Conservation (phyloP, 1,140 invertebrate species). For the Drosophila punjabiensis region DNA sequence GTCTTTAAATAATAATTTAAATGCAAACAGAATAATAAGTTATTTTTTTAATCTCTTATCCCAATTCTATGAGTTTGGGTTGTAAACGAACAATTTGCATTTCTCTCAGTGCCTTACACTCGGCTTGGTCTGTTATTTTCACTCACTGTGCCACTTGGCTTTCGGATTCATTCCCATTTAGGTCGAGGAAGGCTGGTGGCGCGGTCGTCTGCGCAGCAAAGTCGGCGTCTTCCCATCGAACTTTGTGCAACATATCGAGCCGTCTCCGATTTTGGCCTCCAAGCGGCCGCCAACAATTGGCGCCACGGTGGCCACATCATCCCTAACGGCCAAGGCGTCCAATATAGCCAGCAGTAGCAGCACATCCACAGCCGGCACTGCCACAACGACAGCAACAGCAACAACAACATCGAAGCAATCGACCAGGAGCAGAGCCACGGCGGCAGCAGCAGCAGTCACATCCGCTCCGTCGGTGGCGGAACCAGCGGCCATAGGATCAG, state of each 20-base stretch:
- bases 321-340: slow-evolving; percentile 52
- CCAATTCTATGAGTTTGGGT: neutral
- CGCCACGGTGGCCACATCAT: slow-evolving; percentile 63
- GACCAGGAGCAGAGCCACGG: slow-evolving; percentile 59
- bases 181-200: slow-evolving; percentile 95
- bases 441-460: slow-evolving; percentile 6
- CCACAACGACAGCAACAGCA: slow-evolving; percentile 27
- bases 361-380: slow-evolving; percentile 14
- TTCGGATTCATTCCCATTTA: slow-evolving; percentile 63
- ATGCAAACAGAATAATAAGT: neutral
- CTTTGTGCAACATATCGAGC: slow-evolving; percentile 92
- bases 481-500: slow-evolving; percentile 28
- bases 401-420: slow-evolving; percentile 54
- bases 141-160: slow-evolving; percentile 42
- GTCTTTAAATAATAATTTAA: neutral
- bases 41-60: neutral
- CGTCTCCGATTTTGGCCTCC: slow-evolving; percentile 81
- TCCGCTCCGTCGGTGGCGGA: slow-evolving; percentile 28
- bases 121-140: slow-evolving; percentile 38
- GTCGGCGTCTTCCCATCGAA: slow-evolving; percentile 97
- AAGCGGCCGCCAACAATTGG: slow-evolving; percentile 79
- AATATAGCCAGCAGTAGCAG: slow-evolving; percentile 33
- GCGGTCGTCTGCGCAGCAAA: slow-evolving; percentile 90
- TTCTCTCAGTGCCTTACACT: slow-evolving; percentile 35
- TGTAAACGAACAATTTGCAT: neutral